Base-by-base conservation (phyloP, 2,113 vertebrate species). In the Oenanthe oenanthe region DNA sequence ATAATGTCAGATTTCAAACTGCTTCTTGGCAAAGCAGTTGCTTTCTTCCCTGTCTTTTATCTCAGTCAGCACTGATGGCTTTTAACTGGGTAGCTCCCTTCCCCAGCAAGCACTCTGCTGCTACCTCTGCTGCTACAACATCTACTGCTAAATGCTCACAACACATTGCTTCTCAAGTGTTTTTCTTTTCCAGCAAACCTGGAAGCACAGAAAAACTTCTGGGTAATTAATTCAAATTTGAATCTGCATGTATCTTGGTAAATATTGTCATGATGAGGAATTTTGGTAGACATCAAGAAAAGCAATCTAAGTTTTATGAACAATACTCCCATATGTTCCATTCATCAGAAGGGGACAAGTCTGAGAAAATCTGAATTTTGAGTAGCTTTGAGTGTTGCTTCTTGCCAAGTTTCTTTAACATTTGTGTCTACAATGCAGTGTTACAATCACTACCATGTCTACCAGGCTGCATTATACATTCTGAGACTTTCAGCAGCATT, bases 291-390 rank as follows among this genome's bases (percentile, higher is more conserved):
- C 93, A 88, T 84, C 3, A 65, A 92, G 94, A 96, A 89, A 95
- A 97, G 95, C 95, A 96, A 92, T 97, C 88, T 88, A 95, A 96
- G 87, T 95, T 94, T 95, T 92, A 96, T 97, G 90, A 97, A 93
- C 91, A 89, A 93, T 95, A 91, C 96, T 96, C 62, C 94, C 95
- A 96, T 97, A 97, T 97, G 96, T 97, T 97, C 89, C 94, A 96
- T 96, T 97, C 96, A 97, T 97, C 93, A 93, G 96, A 93, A 95
- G 54, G 70, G 87, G 95, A 96, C 95, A 96, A 95, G 92, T 85
- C 92, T 97, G 94, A 97, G 94, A 97, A 93, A 96, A 93, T 95
- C 89, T 95, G 96, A 95, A 97, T 96, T 95, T 95, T 96, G 93
- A 97, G 91, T 76, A 96, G 93, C 88, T 95, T 61, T 88, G 93